Evolutionary conservation across 2,113 vertebrate genomes (phyloP).

Genomic region (Crotalus viridis): DNA sequence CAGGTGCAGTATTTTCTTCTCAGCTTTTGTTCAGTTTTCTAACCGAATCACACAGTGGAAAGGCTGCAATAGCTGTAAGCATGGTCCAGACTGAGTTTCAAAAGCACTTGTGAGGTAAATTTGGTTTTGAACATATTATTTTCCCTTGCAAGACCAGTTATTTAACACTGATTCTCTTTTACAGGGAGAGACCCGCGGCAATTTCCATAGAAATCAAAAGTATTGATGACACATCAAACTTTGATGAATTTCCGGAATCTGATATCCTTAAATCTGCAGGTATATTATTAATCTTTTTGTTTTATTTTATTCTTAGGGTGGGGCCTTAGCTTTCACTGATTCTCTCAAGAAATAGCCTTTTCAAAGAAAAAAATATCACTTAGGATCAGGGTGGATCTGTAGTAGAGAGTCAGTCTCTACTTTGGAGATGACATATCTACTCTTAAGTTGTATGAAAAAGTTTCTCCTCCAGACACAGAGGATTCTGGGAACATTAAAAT

Average conservation of each 20-base stretch:
- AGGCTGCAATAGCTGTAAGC: not conserved
- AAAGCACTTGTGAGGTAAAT: not conserved
- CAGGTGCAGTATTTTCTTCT: conserved; percentile 76
- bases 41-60: not conserved
- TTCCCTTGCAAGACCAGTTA: conserved; percentile 9
- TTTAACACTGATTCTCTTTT: conserved; percentile 47
- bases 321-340: not conserved
- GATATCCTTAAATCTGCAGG: conserved; percentile 95
- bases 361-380: not conserved
- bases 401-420: not conserved
- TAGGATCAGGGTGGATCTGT: not conserved
- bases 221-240: conserved; percentile 98
- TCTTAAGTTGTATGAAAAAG: not conserved
- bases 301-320: not conserved
- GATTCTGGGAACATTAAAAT: not conserved
- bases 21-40: conserved; percentile 1
- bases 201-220: conserved; percentile 99
- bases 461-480: not conserved
- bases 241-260: conserved; percentile 97
- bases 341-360: not conserved
- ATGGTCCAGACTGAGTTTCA: conserved; percentile 7
- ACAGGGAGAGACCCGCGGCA: conserved; percentile 93
- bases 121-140: not conserved
- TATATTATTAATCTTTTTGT: conserved; percentile 53
- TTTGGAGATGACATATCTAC: not conserved